A percentile compares a stretch with the other conserved stretches of the same genome.
phyloP scores from a whole-genome alignment of 1,140 invertebrate species.

The Physella acuta region DNA sequence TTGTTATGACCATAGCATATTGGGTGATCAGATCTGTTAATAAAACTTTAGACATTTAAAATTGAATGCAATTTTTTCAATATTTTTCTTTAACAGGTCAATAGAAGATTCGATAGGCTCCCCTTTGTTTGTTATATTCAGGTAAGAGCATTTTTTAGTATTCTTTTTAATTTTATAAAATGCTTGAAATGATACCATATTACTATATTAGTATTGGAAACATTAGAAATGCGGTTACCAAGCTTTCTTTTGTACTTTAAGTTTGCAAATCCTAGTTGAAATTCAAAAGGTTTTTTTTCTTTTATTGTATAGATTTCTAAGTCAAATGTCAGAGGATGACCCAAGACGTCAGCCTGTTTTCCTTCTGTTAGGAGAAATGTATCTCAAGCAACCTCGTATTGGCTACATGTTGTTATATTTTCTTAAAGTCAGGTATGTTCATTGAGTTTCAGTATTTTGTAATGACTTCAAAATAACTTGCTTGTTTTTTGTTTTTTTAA shows the following conservation, averaged over 20 bases:
- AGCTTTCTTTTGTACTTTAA: too few relatives aligned
- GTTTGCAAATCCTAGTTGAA: too few relatives aligned
- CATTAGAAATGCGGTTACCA: background rate
- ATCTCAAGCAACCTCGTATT: constrained; percentile 70
- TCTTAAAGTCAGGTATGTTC: constrained; percentile 72
- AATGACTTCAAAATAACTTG: background rate
- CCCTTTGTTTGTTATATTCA: constrained; percentile 79
- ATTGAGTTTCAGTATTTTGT: background rate
- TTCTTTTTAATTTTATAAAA: constrained; percentile 1
- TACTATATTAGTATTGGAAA: background rate
- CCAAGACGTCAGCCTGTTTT: constrained; percentile 73
- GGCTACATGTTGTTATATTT: constrained; percentile 87
- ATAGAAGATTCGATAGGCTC: constrained; percentile 77
- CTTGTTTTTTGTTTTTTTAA: background rate
- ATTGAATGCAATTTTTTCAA: background rate
- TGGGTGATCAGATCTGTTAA: background rate
- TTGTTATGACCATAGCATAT: too few relatives aligned
- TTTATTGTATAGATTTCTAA: constrained; percentile 65
- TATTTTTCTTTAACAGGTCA: constrained; percentile 55
- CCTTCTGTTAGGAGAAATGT: constrained; percentile 75
- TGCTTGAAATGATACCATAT: background rate
- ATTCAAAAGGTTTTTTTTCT: too few relatives aligned
- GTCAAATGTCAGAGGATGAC: constrained; percentile 73
- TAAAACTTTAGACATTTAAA: background rate
- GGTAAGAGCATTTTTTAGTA: constrained; percentile 42